Conservation (phyloP, 2,113 vertebrate genomes). For the Prolemur simus region DNA sequence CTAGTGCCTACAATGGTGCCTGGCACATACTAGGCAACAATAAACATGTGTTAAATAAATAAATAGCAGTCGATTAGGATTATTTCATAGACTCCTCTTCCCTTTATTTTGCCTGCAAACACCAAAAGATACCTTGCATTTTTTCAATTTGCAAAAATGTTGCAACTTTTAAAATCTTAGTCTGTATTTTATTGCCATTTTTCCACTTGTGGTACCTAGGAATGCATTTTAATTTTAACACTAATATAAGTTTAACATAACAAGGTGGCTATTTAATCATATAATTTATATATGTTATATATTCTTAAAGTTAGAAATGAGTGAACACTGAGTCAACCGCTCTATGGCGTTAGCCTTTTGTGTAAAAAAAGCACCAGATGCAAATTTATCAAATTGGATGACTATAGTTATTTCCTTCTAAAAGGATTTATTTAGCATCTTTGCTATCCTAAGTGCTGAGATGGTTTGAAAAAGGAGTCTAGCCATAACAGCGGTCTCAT, state of each 20-base stretch:
- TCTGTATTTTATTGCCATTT: not conserved
- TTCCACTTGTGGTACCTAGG: not conserved
- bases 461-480: not conserved
- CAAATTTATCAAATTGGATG: not conserved
- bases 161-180: not conserved
- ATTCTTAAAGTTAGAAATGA: not conserved
- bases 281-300: not conserved
- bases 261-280: not conserved
- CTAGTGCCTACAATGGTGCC: not conserved
- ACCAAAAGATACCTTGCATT: not conserved
- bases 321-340: not conserved
- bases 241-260: not conserved
- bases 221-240: not conserved
- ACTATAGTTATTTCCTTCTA: not conserved
- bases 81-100: not conserved
- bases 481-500: not conserved
- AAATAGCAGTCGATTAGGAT: not conserved
- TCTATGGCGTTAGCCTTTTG: not conserved
- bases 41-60: not conserved
- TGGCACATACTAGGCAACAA: too few relatives aligned
- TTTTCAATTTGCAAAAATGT: not conserved
- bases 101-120: not conserved
- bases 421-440: not conserved
- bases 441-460: not conserved
- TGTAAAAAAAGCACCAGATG: not conserved